Conservation (phyloP, 1,140 invertebrate species). For the Macrocentrus cingulum region DNA sequence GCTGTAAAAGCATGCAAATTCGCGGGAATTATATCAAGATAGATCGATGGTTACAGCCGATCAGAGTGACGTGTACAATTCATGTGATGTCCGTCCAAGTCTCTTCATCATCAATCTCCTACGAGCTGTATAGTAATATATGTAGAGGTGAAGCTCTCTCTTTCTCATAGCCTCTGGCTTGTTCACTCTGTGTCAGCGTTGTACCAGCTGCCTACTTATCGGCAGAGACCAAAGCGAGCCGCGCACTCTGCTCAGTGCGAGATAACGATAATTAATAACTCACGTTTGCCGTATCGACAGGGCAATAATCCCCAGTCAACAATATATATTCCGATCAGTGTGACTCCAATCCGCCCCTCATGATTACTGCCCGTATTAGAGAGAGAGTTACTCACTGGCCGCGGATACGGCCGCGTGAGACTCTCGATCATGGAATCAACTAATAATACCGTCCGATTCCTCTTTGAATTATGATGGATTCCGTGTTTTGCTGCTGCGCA, state of each 20-base stretch:
- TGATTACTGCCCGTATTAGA: no score
- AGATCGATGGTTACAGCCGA: conserved; percentile 1
- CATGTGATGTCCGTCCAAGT: conserved; percentile 12
- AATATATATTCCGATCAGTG: neutral
- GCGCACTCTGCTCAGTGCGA: conserved; percentile 18
- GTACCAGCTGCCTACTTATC: conserved; percentile 24
- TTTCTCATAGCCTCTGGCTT: neutral
- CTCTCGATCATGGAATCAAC: no score
- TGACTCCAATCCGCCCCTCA: no score
- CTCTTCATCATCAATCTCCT: conserved; percentile 6
- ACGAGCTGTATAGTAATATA: neutral
- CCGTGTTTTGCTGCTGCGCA: conserved; percentile 22
- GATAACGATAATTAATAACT: conserved; percentile 39
- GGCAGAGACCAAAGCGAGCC: conserved; percentile 20
- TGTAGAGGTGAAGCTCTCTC: neutral
- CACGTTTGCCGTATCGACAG: conserved; percentile 29
- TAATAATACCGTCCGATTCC: no score
- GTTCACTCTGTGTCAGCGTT: conserved; percentile 11
- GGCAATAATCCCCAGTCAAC: neutral
- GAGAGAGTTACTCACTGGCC: neutral
- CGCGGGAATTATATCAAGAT: conserved; percentile 10
- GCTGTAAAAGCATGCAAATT: neutral
- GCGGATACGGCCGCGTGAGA: neutral
- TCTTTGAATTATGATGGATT: conserved; percentile 36
- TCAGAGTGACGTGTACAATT: conserved; percentile 15